Conservation (phyloP, 2,113 vertebrate genomes). For the Triplophysa tibetana region DNA sequence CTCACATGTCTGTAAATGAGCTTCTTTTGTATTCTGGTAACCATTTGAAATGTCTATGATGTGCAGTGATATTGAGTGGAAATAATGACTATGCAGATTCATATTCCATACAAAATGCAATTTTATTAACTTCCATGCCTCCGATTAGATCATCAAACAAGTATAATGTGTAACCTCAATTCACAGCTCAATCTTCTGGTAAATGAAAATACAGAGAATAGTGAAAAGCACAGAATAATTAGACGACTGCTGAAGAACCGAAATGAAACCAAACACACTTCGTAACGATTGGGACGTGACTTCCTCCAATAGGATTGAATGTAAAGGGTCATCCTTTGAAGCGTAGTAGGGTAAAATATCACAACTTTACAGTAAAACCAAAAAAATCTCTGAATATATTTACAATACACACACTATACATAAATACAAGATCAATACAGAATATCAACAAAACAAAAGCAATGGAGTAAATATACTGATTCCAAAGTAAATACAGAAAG, state of each 20-base stretch:
- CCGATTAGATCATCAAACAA: conserved; percentile 99
- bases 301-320: conserved; percentile 87
- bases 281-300: conserved; percentile 86
- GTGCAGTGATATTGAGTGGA: background rate
- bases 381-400: conserved; percentile 97
- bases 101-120: conserved; percentile 98
- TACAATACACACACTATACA: conserved; percentile 99
- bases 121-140: conserved; percentile 99
- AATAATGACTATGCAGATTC: conserved; percentile 3
- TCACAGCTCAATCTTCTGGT: conserved; percentile 99
- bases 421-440: conserved; percentile 99
- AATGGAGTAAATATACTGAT: conserved; percentile 89
- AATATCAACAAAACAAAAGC: conserved; percentile 96
- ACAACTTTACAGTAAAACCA: conserved; percentile 89
- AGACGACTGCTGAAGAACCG: conserved; percentile 82
- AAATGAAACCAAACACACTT: conserved; percentile 79
- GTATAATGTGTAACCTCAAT: conserved; percentile 97
- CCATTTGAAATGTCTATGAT: background rate
- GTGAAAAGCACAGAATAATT: conserved; percentile 96
- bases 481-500: conserved; percentile 82
- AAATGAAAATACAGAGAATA: conserved; percentile 85
- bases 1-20: no score
- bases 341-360: conserved; percentile 84
- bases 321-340: conserved; percentile 90
- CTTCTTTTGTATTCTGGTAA: no score